Percentiles rank a stretch among this genome's conserved stretches.
These are phyloP conservation scores for Noctuana brunneofusca DNA, from an alignment of 2,888 invertebrate species.

Conservation along the genomic window DNA sequence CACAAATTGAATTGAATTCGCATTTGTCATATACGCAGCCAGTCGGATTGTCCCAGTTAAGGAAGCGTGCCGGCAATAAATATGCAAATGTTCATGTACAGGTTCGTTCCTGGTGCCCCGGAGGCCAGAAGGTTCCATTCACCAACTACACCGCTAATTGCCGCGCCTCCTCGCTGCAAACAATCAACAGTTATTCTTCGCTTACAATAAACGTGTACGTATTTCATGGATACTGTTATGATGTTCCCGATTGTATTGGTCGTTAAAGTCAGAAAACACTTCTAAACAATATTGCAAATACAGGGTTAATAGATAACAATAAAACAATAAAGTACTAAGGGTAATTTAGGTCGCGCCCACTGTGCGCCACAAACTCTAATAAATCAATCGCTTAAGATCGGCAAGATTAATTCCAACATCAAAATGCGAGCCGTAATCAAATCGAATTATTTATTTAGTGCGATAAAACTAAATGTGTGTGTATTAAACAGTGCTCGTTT, in stretches of 20 bases:
- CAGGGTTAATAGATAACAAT: constrained; percentile 34
- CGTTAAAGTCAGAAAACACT: constrained; percentile 30
- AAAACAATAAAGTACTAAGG: constrained; percentile 33
- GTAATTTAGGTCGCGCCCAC: constrained; percentile 34
- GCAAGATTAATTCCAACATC: constrained; percentile 27
- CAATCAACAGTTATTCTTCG: constrained; percentile 66
- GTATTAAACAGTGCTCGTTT: too few relatives aligned
- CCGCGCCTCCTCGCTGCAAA: constrained; percentile 62
- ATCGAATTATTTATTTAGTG: constrained; percentile 26
- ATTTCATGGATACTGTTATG: constrained; percentile 53
- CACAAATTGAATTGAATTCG: constrained; percentile 48
- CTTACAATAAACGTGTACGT: constrained; percentile 61
- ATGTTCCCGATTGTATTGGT: constrained; percentile 47
- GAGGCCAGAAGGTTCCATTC: constrained; percentile 74
- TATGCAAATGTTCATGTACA: constrained; percentile 62
- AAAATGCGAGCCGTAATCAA: constrained; percentile 26
- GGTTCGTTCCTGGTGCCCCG: constrained; percentile 45
- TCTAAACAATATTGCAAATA: constrained; percentile 33
- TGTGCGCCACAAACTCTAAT: constrained; percentile 31
- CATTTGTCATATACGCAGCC: constrained; percentile 49
- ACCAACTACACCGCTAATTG: constrained; percentile 78
- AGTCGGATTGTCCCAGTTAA: constrained; percentile 53
- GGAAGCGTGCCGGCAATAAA: constrained; percentile 61
- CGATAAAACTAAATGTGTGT: constrained; percentile 2
- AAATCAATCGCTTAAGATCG: constrained; percentile 34